These are phyloP conservation scores for Diadophis punctatus DNA, from an alignment of 2,113 vertebrate genomes.

Conservation along the genomic window DNA sequence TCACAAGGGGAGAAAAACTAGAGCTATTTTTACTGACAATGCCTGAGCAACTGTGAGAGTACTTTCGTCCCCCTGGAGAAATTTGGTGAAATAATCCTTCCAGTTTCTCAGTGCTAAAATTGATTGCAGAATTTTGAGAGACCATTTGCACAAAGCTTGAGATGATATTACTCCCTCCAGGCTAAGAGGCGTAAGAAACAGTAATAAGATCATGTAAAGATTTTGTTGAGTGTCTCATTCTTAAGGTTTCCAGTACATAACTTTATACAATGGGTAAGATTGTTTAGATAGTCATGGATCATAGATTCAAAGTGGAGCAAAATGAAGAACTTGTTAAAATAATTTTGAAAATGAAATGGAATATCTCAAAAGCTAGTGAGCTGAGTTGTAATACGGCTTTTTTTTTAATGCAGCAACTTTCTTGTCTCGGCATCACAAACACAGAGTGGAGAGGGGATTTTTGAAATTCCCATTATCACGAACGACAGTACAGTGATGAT, in stretches of 20 bases:
- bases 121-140: not conserved
- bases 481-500: not conserved
- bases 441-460: not conserved
- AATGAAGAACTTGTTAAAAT: slow-evolving; percentile 31
- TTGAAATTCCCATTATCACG: not conserved
- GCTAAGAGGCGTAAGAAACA: slow-evolving; percentile 30
- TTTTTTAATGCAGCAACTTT: slow-evolving; percentile 14
- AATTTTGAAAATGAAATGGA: slow-evolving; percentile 28
- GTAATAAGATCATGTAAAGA: slow-evolving; percentile 52
- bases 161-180: slow-evolving; percentile 52
- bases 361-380: slow-evolving; percentile 22
- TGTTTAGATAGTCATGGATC: slow-evolving; percentile 48
- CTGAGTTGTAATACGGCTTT: slow-evolving; percentile 11
- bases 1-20: not conserved
- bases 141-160: not conserved
- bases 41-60: not conserved
- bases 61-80: not conserved
- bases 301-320: slow-evolving; percentile 40
- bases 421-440: not conserved
- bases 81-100: not conserved
- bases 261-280: slow-evolving; percentile 41
- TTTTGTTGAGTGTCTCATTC: slow-evolving; percentile 51
- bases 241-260: slow-evolving; percentile 58
- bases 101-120: not conserved
- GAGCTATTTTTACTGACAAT: not conserved